Percentiles rank a stretch among this genome's conserved stretches.
Conservation (phyloP, 2,888 invertebrate genomes). For the Chrysina gloriosa region DNA sequence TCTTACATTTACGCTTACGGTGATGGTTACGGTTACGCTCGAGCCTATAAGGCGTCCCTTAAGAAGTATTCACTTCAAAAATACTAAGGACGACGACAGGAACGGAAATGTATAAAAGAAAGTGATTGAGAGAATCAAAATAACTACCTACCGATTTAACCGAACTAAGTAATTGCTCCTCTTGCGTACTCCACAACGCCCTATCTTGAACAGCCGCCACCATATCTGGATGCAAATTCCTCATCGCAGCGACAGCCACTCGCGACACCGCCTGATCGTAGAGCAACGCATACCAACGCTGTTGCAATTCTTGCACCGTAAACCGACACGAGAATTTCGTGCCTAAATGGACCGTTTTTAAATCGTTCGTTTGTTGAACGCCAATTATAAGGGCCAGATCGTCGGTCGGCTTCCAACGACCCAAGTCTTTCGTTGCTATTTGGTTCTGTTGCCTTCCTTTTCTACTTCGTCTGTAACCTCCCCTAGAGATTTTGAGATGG, state of each 20-base stretch:
- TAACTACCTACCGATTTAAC: constrained; percentile 77
- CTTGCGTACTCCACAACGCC: constrained; percentile 89
- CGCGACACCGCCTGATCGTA: constrained; percentile 96
- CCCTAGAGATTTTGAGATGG: constrained; percentile 59
- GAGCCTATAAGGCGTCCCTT: no score
- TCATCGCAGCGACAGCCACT: constrained; percentile 91
- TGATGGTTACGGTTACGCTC: no score
- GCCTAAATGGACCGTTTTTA: constrained; percentile 86
- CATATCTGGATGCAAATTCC: constrained; percentile 92
- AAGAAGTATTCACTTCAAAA: no score
- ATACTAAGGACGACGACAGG: no score
- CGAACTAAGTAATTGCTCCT: constrained; percentile 87
- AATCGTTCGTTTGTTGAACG: constrained; percentile 88
- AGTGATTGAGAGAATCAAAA: no score
- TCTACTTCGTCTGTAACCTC: constrained; percentile 67
- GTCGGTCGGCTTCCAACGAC: constrained; percentile 97
- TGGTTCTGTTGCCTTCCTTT: constrained; percentile 77
- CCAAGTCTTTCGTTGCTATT: constrained; percentile 84
- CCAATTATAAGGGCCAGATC: constrained; percentile 94
- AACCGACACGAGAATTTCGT: constrained; percentile 97
- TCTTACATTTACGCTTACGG: no score
- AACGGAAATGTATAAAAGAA: no score
- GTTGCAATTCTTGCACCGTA: constrained; percentile 91
- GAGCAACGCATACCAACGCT: constrained; percentile 94
- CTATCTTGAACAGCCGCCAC: constrained; percentile 88